A percentile compares a stretch with the other conserved stretches of the same genome.
phyloP scores from a whole-genome alignment of 2,888 invertebrate genomes.

The Bombyx huttoni region DNA sequence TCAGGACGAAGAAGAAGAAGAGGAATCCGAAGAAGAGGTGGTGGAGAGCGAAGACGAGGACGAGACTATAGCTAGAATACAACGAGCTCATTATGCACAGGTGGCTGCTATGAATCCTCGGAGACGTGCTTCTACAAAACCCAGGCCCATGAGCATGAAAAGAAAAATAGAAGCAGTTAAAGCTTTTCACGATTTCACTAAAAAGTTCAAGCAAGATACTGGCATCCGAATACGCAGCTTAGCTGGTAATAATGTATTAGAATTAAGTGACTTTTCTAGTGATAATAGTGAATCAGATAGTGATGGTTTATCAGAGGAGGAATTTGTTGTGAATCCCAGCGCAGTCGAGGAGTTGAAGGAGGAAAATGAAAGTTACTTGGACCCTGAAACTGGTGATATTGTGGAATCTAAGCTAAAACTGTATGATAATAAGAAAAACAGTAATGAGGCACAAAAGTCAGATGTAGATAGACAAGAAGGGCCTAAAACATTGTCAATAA shows the following conservation, averaged over 20 bases:
- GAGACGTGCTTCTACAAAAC: conserved; percentile 41
- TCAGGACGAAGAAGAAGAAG: conserved; percentile 31
- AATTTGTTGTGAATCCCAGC: conserved; percentile 60
- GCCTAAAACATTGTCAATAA: conserved; percentile 61
- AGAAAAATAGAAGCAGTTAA: conserved; percentile 67
- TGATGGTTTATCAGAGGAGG: conserved; percentile 65
- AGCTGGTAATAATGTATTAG: conserved; percentile 62
- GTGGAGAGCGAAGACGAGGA: conserved; percentile 62
- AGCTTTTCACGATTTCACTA: conserved; percentile 64
- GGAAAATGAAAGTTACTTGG: conserved; percentile 64
- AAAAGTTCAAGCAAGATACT: conserved; percentile 66
- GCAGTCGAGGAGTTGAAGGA: conserved; percentile 59
- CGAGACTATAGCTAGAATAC: conserved; percentile 62
- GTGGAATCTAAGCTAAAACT: conserved; percentile 31
- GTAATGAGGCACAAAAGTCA: conserved; percentile 8
- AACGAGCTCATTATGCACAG: conserved; percentile 60
- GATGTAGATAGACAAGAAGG: conserved; percentile 14
- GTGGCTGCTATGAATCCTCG: conserved; percentile 56
- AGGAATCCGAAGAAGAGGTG: conserved; percentile 48
- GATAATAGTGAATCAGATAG: conserved; percentile 55
- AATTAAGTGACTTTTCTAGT: conserved; percentile 63
- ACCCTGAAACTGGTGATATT: conserved; percentile 65
- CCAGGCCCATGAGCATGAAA: conserved; percentile 60
- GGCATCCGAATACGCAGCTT: conserved; percentile 63
- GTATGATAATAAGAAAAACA: conserved; percentile 9